A percentile compares a stretch with the other conserved stretches of the same genome.
phyloP scores from a whole-genome alignment of 2,888 invertebrate species.

The Agonopterix heracliana region DNA sequence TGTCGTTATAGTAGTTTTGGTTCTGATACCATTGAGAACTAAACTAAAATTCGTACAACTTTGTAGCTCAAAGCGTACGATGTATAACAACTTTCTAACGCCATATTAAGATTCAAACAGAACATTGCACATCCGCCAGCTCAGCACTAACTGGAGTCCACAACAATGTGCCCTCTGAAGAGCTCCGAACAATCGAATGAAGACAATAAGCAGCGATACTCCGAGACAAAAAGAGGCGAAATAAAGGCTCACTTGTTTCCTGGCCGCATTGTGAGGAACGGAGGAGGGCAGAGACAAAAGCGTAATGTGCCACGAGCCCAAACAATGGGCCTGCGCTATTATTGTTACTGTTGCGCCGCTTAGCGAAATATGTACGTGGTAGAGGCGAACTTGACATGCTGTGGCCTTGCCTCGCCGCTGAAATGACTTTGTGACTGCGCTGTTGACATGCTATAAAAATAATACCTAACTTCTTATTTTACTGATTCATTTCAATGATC shows the following conservation, averaged over 20 bases:
- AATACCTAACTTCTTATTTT: too few species aligned
- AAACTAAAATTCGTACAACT: too few species aligned
- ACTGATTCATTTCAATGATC: too few species aligned
- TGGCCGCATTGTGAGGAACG: slow-evolving; percentile 76
- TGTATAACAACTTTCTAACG: slow-evolving; percentile 30
- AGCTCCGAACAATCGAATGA: slow-evolving; percentile 78
- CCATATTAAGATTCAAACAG: slow-evolving; percentile 66
- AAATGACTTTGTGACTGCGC: neutral
- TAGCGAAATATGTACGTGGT: slow-evolving; percentile 63
- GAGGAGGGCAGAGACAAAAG: slow-evolving; percentile 76
- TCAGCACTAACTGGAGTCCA: slow-evolving; percentile 72
- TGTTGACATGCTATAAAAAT: too few species aligned
- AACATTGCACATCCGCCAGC: slow-evolving; percentile 70
- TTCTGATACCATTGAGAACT: too few species aligned
- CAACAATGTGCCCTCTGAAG: slow-evolving; percentile 76
- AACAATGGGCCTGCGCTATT: slow-evolving; percentile 73
- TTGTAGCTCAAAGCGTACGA: too few species aligned
- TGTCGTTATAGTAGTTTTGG: too few species aligned
- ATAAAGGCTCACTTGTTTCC: slow-evolving; percentile 78
- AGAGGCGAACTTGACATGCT: slow-evolving; percentile 69
- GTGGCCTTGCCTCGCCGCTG: slow-evolving; percentile 31
- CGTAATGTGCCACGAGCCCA: slow-evolving; percentile 76
- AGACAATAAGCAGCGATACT: slow-evolving; percentile 78
- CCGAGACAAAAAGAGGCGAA: slow-evolving; percentile 78
- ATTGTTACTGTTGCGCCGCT: slow-evolving; percentile 73